These are phyloP conservation scores for Zoanthus solanderi DNA, from an alignment of 92 coral and sea anemone genomes.

Conservation along the genomic window DNA sequence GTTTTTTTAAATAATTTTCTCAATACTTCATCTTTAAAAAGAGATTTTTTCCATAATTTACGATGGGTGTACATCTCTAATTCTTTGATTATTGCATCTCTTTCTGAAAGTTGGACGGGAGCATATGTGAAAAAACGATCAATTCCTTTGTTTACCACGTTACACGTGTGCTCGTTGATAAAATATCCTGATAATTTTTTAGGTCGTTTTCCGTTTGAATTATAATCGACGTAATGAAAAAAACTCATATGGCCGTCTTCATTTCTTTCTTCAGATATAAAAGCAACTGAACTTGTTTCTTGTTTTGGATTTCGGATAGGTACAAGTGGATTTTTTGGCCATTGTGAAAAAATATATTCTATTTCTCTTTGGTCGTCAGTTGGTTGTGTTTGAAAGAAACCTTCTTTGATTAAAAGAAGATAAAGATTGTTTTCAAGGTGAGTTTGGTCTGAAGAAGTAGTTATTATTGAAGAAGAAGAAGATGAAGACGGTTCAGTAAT, in stretches of 20 bases:
- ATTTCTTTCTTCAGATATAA: neutral
- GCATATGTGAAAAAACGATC: neutral
- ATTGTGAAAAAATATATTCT: neutral
- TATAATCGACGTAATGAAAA: neutral
- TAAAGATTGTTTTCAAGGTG: neutral
- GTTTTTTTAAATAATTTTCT: neutral
- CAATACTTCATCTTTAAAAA: neutral
- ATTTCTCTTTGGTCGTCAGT: neutral
- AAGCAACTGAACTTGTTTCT: neutral
- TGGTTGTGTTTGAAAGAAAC: neutral
- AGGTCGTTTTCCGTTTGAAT: neutral
- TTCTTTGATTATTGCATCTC: neutral
- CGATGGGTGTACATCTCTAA: neutral
- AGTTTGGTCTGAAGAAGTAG: neutral
- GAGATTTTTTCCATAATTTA: conserved; percentile 10
- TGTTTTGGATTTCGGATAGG: neutral
- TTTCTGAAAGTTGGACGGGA: neutral
- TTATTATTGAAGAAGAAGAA: too few relatives aligned
- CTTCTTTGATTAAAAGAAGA: neutral
- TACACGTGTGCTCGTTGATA: neutral
- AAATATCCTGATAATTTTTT: neutral
- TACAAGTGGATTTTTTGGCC: neutral
- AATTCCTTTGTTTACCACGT: neutral
- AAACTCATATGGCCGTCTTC: neutral
- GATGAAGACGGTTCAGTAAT: neutral